Evolutionary conservation across 2,888 invertebrate genomes (phyloP), one percentile per base, ranked within the genome.

Genomic region (Drosophila borealis): DNA sequence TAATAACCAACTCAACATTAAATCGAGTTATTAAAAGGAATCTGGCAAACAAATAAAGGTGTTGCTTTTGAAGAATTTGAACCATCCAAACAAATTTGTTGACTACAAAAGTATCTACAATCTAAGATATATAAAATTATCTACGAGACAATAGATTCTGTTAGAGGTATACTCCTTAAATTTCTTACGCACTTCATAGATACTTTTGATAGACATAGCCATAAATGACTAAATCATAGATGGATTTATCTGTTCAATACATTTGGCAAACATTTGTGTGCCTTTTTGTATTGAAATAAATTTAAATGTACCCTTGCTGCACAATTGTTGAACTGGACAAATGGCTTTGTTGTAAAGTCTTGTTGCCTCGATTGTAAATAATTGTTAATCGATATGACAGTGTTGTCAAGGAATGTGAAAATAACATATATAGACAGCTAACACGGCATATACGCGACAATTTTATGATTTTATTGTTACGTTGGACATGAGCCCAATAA

Each of bases 401-500:
- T 39, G 2, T 54, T 61, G 76, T 44, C 34, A 56, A 56, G 44
- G 11, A 50, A 44, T 19, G 17, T 42, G 41, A 48, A 36, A 39
- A 51, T 67, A 37, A 36, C 49, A 33, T 51, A 11, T n/a, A 49
- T 19, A 9, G 59, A 25, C 59, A 25, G 70, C 62, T 46, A 69
- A 59, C 54, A 60, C 14, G 56, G 48, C 59, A 59, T 60, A 74
- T 49, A 29, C 39, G 60, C 64, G 51, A 56, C 80, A 81, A 71
- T 83, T 82, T 69, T 71, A 74, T 54, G 53, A 25, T 46, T 56
- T 41, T 61, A 60, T 53, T 60, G 59, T 56, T 75, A 21, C 41
- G 34, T 36, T 70, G 21, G 44, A 29, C 49, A 41, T 17, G 51
- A 60, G 51, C 76, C 29, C 83, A 81, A 85, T 76, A 79, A 88